Percentiles rank a stretch among this genome's conserved stretches.
Conservation (phyloP, 2,113 vertebrate genomes). For the Leucopsar rothschildi region DNA sequence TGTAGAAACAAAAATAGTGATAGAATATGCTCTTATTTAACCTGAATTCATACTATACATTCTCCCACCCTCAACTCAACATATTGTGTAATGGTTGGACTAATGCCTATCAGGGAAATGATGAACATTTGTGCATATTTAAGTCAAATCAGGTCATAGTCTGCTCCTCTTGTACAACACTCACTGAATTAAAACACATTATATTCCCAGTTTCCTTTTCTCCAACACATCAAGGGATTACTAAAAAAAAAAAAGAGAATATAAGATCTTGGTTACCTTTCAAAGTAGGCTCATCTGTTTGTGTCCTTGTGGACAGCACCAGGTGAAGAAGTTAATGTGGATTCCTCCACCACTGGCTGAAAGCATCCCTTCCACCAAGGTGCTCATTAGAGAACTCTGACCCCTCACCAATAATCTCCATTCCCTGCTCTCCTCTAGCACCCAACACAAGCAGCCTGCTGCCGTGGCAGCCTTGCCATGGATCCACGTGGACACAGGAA, state of each 20-base stretch:
- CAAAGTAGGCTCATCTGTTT: not conserved
- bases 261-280: not conserved
- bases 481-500: not conserved
- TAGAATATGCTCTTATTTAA: not conserved
- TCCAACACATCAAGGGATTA: not conserved
- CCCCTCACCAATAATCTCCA: not conserved
- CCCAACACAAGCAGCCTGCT: not conserved
- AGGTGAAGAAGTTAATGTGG: not conserved
- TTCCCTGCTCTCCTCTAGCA: not conserved
- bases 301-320: not conserved
- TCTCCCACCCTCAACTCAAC: not conserved
- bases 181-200: not conserved
- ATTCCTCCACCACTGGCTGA: not conserved
- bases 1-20: not conserved
- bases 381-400: not conserved
- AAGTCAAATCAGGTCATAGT: not conserved
- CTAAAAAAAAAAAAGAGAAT: not conserved
- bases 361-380: not conserved
- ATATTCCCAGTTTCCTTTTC: not conserved
- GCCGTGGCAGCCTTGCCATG: not conserved
- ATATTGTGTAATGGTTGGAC: not conserved
- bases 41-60: not conserved
- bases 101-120: not conserved
- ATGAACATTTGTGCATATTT: not conserved
- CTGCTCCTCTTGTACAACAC: not conserved